Evolutionary conservation across 2,113 vertebrate species (phyloP).

Genomic region (Aramus guarauna): DNA sequence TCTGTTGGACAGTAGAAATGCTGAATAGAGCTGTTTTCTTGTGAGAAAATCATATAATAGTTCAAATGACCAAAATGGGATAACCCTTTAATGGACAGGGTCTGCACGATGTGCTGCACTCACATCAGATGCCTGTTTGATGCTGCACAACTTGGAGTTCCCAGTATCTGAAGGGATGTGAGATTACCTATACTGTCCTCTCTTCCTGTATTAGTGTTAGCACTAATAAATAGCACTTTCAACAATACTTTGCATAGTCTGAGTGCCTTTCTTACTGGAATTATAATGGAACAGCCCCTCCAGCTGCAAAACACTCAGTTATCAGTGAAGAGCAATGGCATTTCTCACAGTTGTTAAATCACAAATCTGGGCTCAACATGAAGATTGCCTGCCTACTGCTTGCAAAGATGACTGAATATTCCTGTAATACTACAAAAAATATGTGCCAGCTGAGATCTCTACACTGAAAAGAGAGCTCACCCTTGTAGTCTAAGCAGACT

Average conservation of each 20-base stretch:
- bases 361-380: neutral
- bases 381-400: neutral
- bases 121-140: neutral
- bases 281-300: neutral
- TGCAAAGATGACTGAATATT: neutral
- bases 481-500: neutral
- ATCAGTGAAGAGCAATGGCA: neutral
- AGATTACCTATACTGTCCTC: neutral
- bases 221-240: neutral
- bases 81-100: neutral
- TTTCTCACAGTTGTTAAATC: neutral
- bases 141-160: neutral
- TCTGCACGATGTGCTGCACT: rapidly evolving
- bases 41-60: neutral
- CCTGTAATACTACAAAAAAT: neutral
- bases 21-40: neutral
- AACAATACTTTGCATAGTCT: neutral
- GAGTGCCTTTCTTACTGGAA: neutral
- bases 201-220: neutral
- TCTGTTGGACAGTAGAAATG: neutral
- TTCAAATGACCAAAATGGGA: neutral
- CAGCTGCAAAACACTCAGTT: neutral
- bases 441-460: neutral
- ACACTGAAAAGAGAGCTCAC: neutral
- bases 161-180: neutral